These are phyloP conservation scores for Heterodera carotae DNA, from an alignment of 1,140 invertebrate genomes.

Conservation along the genomic window DNA sequence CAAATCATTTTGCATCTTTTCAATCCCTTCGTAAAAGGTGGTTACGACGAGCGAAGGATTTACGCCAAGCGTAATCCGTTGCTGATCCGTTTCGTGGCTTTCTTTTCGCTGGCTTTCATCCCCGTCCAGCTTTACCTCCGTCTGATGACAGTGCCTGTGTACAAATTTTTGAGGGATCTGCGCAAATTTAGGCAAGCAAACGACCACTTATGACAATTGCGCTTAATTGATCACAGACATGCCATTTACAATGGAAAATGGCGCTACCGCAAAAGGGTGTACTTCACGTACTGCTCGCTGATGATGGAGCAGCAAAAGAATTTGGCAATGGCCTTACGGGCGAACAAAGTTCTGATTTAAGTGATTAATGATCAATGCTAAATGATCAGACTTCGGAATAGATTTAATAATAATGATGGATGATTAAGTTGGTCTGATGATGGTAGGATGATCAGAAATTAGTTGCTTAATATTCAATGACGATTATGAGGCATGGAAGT, in stretches of 20 bases:
- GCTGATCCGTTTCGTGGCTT: slow-evolving; percentile 58
- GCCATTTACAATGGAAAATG: slow-evolving; percentile 60
- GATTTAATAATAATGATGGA: too few relatives aligned
- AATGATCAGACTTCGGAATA: too few relatives aligned
- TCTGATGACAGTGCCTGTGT: slow-evolving; percentile 61
- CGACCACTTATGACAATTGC: slow-evolving; percentile 26
- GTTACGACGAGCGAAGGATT: slow-evolving; percentile 58
- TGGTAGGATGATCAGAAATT: too few relatives aligned
- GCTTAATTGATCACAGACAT: slow-evolving; percentile 39
- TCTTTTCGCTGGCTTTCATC: slow-evolving; percentile 58
- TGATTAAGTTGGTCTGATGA: too few relatives aligned
- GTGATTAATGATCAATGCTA: not conserved
- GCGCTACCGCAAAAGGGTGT: slow-evolving; percentile 60
- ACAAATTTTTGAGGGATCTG: slow-evolving; percentile 58
- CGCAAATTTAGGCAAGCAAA: slow-evolving; percentile 50
- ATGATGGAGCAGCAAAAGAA: slow-evolving; percentile 27
- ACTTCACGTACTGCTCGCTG: slow-evolving; percentile 62
- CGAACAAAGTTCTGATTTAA: slow-evolving; percentile 15
- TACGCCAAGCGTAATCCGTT: slow-evolving; percentile 51
- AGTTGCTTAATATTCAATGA: too few relatives aligned
- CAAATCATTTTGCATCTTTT: not conserved
- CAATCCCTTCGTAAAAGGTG: slow-evolving; percentile 18
- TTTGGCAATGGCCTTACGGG: not conserved
- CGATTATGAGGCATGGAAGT: too few relatives aligned
- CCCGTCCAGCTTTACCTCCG: slow-evolving; percentile 59